Evolutionary conservation across 2,113 vertebrate species (phyloP).

Genomic region (Dromaius novaehollandiae): DNA sequence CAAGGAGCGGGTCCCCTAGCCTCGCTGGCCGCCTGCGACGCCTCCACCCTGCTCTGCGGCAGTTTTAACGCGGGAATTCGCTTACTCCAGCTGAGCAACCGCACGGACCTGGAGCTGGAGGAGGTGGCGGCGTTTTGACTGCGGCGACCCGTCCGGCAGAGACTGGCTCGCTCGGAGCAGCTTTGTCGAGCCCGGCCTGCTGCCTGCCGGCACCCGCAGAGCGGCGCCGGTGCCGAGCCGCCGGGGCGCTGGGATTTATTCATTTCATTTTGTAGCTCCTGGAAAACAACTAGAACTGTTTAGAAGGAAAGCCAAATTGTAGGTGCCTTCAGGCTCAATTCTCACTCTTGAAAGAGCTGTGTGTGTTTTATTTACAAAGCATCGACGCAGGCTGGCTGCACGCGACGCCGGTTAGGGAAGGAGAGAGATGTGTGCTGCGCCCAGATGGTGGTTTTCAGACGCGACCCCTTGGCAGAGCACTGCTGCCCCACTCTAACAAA

Average conservation of each 20-base stretch:
- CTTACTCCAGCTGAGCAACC: slow-evolving; percentile 66
- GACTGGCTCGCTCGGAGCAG: fast-evolving
- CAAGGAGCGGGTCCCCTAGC: slow-evolving; percentile 87
- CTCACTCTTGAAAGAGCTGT: background rate
- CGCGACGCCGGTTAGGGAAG: fast-evolving
- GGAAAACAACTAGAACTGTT: background rate
- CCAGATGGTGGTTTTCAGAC: background rate
- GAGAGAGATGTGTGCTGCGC: background rate
- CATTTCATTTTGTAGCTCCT: no score
- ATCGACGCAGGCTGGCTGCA: background rate
- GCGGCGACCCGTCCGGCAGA: fast-evolving
- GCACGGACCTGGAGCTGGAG: slow-evolving; percentile 4
- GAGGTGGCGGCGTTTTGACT: slow-evolving; percentile 75
- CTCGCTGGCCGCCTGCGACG: slow-evolving; percentile 81
- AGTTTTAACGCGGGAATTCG: slow-evolving; percentile 85
- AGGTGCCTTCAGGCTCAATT: background rate
- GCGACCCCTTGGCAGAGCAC: background rate
- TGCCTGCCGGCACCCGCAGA: fast-evolving
- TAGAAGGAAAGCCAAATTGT: background rate
- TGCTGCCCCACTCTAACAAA: background rate
- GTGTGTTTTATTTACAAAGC: background rate
- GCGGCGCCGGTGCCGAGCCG: fast-evolving
- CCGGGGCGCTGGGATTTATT: fast-evolving
- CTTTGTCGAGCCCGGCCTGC: fast-evolving
- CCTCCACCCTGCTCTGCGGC: slow-evolving; percentile 85